Conservation (phyloP, 2,797 vertebrate species). For the Notolepis coatsorum region DNA sequence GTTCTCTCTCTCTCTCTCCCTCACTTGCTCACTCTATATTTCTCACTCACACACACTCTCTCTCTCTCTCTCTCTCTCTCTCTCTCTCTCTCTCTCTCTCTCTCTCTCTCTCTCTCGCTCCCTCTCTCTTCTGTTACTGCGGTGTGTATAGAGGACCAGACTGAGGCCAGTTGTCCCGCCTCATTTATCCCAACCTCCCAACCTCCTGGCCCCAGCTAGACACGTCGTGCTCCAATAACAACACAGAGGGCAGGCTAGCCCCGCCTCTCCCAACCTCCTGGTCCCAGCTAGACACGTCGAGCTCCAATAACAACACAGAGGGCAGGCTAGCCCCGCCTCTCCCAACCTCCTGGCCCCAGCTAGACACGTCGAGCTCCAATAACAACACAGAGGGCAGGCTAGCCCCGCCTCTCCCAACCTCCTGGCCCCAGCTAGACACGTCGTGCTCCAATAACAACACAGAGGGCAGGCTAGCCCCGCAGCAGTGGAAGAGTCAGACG, state of each 20-base stretch:
- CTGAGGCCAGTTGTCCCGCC: slow-evolving; percentile 73
- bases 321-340: no score
- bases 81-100: not conserved
- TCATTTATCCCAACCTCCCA: slow-evolving; percentile 46
- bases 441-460: no score
- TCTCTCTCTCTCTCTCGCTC: slow-evolving; percentile 1
- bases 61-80: not conserved
- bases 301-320: no score
- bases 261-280: slow-evolving; percentile 57
- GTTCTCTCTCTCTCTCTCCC: not conserved
- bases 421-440: no score
- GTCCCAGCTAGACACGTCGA: no score
- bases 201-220: slow-evolving; percentile 53
- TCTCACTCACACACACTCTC: not conserved
- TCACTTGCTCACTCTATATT: not conserved
- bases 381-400: no score
- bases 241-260: slow-evolving; percentile 60
- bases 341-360: no score
- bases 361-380: no score
- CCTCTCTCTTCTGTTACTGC: not conserved
- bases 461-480: slow-evolving; percentile 39
- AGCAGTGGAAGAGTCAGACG: slow-evolving; percentile 42
- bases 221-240: slow-evolving; percentile 73
- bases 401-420: no score
- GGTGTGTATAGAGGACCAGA: slow-evolving; percentile 63